Conservation (phyloP, 2,113 vertebrate genomes). For the Heptranchias perlo region DNA sequence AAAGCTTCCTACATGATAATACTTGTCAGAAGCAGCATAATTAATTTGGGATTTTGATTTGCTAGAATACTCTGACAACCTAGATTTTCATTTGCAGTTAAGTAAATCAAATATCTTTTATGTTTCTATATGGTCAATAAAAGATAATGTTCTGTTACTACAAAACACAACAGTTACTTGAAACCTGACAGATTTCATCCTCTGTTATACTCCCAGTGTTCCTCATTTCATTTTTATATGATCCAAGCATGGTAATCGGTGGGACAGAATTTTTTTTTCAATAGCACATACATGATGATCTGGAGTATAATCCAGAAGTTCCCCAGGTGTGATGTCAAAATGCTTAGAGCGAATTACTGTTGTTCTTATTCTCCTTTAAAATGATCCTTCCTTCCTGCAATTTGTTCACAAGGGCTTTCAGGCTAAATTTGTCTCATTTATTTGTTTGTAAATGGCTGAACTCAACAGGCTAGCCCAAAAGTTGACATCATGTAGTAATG, state of each 20-base stretch:
- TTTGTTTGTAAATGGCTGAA: not conserved
- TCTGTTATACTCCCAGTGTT: not conserved
- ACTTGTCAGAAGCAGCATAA: not conserved
- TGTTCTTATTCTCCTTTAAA: not conserved
- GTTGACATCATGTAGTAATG: not conserved
- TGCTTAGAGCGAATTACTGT: not conserved
- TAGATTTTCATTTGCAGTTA: not conserved
- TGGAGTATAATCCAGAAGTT: not conserved
- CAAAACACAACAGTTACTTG: not conserved
- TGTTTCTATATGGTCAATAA: not conserved
- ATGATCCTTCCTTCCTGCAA: not conserved
- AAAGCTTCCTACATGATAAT: not conserved
- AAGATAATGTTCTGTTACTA: not conserved
- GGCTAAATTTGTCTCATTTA: not conserved
- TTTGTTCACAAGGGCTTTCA: not conserved
- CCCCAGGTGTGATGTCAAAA: not conserved
- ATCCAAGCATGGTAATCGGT: not conserved
- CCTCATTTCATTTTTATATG: not conserved
- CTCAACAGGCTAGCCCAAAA: not conserved
- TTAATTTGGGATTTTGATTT: not conserved
- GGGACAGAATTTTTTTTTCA: not conserved
- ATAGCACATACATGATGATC: not conserved
- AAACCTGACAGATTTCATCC: not conserved
- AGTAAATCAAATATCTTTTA: not conserved
- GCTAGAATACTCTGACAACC: not conserved